Evolutionary conservation across 2,888 invertebrate species (phyloP).

Genomic region (Dusona sp.): DNA sequence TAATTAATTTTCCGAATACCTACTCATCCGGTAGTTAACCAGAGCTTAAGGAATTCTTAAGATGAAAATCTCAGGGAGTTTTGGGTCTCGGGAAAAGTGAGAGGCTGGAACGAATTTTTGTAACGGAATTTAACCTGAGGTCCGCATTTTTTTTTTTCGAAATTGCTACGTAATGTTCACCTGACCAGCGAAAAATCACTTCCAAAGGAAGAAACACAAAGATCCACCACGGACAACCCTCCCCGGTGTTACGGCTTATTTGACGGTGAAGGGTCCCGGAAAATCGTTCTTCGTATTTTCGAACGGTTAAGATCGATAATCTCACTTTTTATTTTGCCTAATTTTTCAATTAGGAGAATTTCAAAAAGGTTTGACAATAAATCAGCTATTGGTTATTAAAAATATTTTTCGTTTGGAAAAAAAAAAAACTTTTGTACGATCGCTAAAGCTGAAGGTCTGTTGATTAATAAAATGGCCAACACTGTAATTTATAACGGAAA

Average conservation of each 20-base stretch:
- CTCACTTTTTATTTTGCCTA: neutral
- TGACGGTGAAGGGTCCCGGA: slow-evolving; percentile 46
- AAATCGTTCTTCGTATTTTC: slow-evolving; percentile 1
- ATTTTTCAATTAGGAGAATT: neutral
- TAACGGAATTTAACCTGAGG: slow-evolving; percentile 5
- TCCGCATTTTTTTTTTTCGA: neutral
- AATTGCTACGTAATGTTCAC: slow-evolving; percentile 44
- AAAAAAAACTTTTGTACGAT: neutral
- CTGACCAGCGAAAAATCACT: slow-evolving; percentile 32
- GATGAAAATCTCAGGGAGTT: neutral
- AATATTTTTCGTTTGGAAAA: neutral
- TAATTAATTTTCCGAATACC: neutral
- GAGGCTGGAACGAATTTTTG: slow-evolving; percentile 36
- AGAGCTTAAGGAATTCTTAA: neutral
- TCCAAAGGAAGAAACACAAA: slow-evolving; percentile 7
- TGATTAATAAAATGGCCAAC: neutral
- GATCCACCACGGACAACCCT: slow-evolving; percentile 1
- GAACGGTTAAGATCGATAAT: neutral
- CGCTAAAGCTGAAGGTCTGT: neutral
- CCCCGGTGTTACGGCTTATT: slow-evolving; percentile 40
- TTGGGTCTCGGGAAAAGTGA: neutral
- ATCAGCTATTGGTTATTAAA: neutral
- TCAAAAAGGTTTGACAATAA: neutral
- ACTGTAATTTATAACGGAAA: neutral
- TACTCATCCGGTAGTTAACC: neutral